Evolutionary conservation across 2,888 invertebrate genomes (phyloP).

Genomic region (Meiosimyza decipiens): DNA sequence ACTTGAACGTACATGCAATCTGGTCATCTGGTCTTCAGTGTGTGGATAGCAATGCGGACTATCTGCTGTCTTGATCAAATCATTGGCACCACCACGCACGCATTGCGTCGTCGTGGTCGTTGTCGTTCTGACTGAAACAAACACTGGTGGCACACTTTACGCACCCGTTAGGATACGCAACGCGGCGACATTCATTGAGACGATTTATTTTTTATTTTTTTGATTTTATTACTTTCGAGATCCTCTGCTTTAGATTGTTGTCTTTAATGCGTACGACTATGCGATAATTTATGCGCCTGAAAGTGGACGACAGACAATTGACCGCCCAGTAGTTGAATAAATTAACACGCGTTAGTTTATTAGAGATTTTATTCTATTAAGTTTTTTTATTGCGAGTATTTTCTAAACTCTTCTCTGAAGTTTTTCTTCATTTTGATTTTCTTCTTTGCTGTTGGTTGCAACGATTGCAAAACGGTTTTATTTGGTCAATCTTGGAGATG

Average conservation of each 20-base stretch:
- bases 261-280: conserved; percentile 25
- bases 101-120: too few species aligned
- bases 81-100: too few species aligned
- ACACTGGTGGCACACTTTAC: conserved; percentile 22
- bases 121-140: too few species aligned
- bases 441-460: neutral
- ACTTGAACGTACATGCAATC: neutral
- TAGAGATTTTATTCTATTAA: conserved; percentile 28
- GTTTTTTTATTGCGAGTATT: neutral
- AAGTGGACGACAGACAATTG: conserved; percentile 37
- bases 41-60: conserved; percentile 6
- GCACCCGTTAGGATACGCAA: conserved; percentile 19
- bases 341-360: conserved; percentile 44
- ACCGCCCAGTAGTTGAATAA: conserved; percentile 49
- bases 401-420: too few species aligned
- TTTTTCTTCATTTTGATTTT: too few species aligned
- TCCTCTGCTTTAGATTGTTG: conserved; percentile 1
- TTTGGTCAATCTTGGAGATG: neutral
- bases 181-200: conserved; percentile 19
- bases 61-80: too few species aligned
- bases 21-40: neutral
- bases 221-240: neutral
- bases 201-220: conserved; percentile 6
- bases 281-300: conserved; percentile 44
- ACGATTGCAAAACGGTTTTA: conserved; percentile 12